These are phyloP conservation scores for Teleogryllus occipitalis DNA, from an alignment of 1,140 invertebrate species.

Conservation along the genomic window DNA sequence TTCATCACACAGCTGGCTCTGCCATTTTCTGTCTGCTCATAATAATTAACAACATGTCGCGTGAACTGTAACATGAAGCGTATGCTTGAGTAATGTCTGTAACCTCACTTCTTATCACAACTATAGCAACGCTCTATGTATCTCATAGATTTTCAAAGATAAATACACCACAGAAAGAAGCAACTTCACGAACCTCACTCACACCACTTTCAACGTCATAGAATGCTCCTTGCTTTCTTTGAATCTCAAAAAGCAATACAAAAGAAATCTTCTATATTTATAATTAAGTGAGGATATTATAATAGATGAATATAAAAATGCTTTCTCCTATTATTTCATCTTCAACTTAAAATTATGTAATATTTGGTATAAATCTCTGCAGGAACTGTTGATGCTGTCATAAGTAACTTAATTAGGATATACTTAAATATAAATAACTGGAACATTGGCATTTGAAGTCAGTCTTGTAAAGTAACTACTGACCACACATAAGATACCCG, in stretches of 20 bases:
- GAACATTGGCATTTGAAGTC: constrained; percentile 26
- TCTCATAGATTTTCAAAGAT: not conserved
- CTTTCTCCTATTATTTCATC: constrained; percentile 14
- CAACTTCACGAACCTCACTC: not conserved
- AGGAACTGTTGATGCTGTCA: constrained; percentile 25
- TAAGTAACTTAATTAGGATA: constrained; percentile 22
- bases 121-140: not conserved
- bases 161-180: not conserved
- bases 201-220: not conserved
- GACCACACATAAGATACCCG: constrained; percentile 6
- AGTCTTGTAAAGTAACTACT: constrained; percentile 25
- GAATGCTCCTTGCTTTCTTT: not conserved
- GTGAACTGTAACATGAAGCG: not conserved
- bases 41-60: not conserved
- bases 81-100: not conserved
- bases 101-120: not conserved
- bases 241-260: constrained; percentile 19
- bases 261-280: constrained; percentile 17
- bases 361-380: constrained; percentile 26
- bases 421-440: constrained; percentile 24
- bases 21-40: not conserved
- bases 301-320: constrained; percentile 22
- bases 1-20: not conserved
- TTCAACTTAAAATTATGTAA: constrained; percentile 24
- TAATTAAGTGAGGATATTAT: constrained; percentile 12